Base-by-base conservation (phyloP, 2,888 invertebrate genomes). In the Tryphoninae sp. region DNA sequence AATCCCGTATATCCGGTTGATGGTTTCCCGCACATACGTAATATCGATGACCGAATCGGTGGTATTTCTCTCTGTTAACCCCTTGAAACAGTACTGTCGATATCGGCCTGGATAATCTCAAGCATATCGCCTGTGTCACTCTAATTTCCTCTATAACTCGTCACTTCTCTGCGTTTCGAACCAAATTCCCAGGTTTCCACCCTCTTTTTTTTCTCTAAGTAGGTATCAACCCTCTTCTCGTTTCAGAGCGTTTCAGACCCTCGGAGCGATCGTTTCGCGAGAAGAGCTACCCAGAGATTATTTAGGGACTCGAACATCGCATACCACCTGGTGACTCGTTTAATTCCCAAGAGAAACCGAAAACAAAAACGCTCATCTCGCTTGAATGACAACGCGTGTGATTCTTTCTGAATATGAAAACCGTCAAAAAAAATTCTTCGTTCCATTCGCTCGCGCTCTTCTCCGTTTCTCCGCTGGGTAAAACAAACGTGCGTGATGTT, bases 41-140 rank as follows among this genome's bases (percentile, higher is more conserved):
- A 49, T 75, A 75, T 75, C 79, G 79, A 75, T 73, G 55, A 80
- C 69, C 68, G 74, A 79, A 62, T 75, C 61, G 59, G 49, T 58
- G 13, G 59, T n/a, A 9, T 72, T 72, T 67, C 65, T 19, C 76
- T 33, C 26, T 59, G 68, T 33, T 55, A 16, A 64, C 22, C 49
- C 58, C 33, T 64, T n/a, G 19, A 68, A 80, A 58, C 69, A 40
- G 45, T 42, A 55, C 23, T 53, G 49, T 49, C n/a, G 55, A 55
- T 62, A 55, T 74, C 42, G 40, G 22, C 42, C 26, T 62, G 16
- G n/a, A 75, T 69, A 80, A 69, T 69, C 22, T 58, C 33, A 45
- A 75, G 33, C 11, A 11, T 23, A 11, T 23, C n/a, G 61, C 33
- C 19, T 62, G 59, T 49, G 3, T 40, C 49, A 42, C 51, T 26